phyloP scores from a whole-genome alignment of 2,888 invertebrate genomes.

The Polydrusus pterygomalis region DNA sequence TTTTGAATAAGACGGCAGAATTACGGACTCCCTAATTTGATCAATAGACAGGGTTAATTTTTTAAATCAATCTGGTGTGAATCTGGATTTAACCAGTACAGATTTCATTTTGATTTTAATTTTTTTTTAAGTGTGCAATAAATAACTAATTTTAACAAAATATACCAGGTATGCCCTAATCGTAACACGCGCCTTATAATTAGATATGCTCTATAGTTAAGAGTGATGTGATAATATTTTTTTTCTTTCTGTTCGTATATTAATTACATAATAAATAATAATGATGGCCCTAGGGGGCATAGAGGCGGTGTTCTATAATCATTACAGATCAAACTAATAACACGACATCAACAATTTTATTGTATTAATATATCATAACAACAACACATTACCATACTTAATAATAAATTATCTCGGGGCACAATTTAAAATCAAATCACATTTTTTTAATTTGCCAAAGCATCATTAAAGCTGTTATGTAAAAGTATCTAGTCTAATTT shows the following conservation, averaged over 20 bases:
- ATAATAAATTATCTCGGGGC: background rate
- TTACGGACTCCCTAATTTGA: too few relatives aligned
- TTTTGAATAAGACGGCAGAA: too few relatives aligned
- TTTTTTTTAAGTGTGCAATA: too few relatives aligned
- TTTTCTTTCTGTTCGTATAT: background rate
- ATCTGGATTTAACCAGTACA: too few relatives aligned
- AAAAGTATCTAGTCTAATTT: conserved; percentile 1
- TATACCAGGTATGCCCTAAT: background rate
- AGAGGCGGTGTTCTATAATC: conserved; percentile 5
- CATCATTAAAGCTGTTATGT: conserved; percentile 15
- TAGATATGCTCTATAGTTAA: too few relatives aligned
- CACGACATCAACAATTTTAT: conserved; percentile 5
- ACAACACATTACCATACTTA: conserved; percentile 8
- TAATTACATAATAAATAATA: conserved; percentile 1
- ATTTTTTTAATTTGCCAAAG: conserved; percentile 7
- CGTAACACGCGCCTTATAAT: too few relatives aligned
- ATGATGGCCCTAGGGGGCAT: background rate
- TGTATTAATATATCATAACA: conserved; percentile 1
- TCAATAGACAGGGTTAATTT: too few relatives aligned
- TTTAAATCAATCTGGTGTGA: too few relatives aligned
- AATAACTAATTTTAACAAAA: too few relatives aligned
- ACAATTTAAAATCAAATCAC: conserved; percentile 10
- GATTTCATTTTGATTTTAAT: too few relatives aligned
- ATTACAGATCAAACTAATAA: background rate
- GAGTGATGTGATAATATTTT: background rate